phyloP scores from a whole-genome alignment of 23 tunicate species.

The Oikopleura vanhoeffeni region DNA sequence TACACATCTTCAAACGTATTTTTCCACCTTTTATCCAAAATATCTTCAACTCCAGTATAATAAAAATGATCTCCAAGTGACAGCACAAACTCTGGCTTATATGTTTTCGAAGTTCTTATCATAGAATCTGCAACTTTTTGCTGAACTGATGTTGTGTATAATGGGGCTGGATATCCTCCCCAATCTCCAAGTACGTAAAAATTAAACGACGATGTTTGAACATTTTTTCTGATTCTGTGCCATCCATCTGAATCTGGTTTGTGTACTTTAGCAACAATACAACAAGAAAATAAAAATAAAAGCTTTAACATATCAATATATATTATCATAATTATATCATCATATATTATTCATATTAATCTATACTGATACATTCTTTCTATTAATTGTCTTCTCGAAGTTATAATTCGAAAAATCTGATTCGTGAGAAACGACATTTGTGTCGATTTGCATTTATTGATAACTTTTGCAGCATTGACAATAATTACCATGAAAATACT shows the following conservation, averaged over 20 bases:
- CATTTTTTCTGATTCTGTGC: background rate
- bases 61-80: constrained; percentile 57
- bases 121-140: background rate
- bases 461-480: too few species aligned
- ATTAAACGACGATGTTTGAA: background rate
- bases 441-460: too few species aligned
- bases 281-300: too few species aligned
- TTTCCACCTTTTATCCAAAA: constrained; percentile 33
- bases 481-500: too few species aligned
- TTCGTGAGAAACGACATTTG: too few species aligned
- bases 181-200: background rate
- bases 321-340: too few species aligned
- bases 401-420: too few species aligned
- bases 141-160: background rate
- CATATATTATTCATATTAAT: too few species aligned
- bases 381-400: too few species aligned
- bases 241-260: background rate
- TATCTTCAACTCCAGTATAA: constrained; percentile 41
- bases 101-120: background rate
- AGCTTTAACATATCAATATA: too few species aligned
- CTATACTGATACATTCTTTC: too few species aligned
- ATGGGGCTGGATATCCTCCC: background rate
- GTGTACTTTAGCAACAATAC: too few species aligned
- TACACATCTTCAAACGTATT: constrained; percentile 51
- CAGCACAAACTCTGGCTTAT: constrained; percentile 32